These are phyloP conservation scores for Epsilonema sp. DNA, from an alignment of 2,888 invertebrate genomes.

Conservation along the genomic window DNA sequence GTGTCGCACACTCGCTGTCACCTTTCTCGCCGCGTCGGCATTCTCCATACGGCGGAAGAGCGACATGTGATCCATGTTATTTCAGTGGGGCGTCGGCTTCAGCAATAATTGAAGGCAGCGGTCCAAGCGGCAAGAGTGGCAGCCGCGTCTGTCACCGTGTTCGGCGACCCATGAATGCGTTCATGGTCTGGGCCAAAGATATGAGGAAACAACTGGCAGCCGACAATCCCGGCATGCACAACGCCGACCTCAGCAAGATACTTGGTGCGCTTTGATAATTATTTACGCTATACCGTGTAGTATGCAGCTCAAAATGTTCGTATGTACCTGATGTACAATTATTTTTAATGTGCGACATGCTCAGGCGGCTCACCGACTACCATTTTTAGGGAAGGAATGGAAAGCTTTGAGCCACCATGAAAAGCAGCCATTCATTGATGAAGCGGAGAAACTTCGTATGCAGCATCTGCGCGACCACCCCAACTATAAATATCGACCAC, in stretches of 20 bases:
- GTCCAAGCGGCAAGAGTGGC: too few species aligned
- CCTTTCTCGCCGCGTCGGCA: too few species aligned
- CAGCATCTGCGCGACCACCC: conserved; percentile 8
- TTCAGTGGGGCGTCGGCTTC: too few species aligned
- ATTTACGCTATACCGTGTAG: not conserved
- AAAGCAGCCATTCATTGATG: conserved; percentile 7
- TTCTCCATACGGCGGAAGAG: too few species aligned
- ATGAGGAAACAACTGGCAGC: conserved; percentile 9
- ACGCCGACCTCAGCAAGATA: conserved; percentile 12
- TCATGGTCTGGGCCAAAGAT: conserved; percentile 11
- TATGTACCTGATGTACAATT: too few species aligned
- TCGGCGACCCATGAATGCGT: conserved; percentile 12
- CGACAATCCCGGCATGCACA: conserved; percentile 11
- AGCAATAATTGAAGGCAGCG: too few species aligned
- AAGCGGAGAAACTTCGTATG: conserved; percentile 6
- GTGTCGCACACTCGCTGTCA: too few species aligned
- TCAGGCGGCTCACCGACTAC: too few species aligned
- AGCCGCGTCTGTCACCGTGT: too few species aligned
- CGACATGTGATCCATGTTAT: too few species aligned
- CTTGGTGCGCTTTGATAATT: too few species aligned
- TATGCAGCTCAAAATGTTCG: too few species aligned
- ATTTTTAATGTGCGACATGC: not conserved
- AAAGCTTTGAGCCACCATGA: conserved; percentile 6
- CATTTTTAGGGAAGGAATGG: conserved; percentile 8
- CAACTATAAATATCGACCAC: conserved; percentile 9